These are phyloP conservation scores for Sylvilagus bachmani DNA, from an alignment of 2,113 vertebrate genomes.

Conservation along the genomic window DNA sequence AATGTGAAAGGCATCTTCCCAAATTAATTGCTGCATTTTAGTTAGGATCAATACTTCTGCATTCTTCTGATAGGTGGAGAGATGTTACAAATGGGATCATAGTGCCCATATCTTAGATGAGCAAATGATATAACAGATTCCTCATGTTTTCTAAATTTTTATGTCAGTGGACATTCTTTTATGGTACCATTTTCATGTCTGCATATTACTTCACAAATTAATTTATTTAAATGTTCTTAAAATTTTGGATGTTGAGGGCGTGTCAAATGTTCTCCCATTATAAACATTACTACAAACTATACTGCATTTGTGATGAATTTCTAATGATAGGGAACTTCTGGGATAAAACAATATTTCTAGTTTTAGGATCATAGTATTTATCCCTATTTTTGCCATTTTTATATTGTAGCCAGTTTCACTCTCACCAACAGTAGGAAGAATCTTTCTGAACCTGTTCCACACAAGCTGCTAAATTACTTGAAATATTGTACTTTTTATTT, in stretches of 20 bases:
- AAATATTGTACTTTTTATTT: neutral
- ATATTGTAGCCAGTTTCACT: neutral
- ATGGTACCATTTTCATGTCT: neutral
- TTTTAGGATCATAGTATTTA: neutral
- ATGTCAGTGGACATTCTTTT: neutral
- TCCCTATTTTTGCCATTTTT: neutral
- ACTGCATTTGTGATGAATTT: neutral
- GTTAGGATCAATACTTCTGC: neutral
- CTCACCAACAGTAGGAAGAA: neutral
- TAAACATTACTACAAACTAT: neutral
- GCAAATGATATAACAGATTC: neutral
- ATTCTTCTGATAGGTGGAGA: neutral
- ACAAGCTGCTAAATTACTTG: neutral
- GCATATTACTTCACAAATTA: neutral
- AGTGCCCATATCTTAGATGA: neutral
- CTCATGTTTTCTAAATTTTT: neutral
- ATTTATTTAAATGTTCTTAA: neutral
- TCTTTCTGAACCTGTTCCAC: neutral
- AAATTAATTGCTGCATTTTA: neutral
- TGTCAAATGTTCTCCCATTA: neutral
- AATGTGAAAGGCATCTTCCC: neutral
- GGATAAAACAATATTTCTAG: neutral
- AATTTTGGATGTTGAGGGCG: neutral
- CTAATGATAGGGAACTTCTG: neutral
- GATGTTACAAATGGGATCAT: neutral